These are phyloP conservation scores for Holotrichia oblita DNA, from an alignment of 1,140 invertebrate species.

Conservation along the genomic window DNA sequence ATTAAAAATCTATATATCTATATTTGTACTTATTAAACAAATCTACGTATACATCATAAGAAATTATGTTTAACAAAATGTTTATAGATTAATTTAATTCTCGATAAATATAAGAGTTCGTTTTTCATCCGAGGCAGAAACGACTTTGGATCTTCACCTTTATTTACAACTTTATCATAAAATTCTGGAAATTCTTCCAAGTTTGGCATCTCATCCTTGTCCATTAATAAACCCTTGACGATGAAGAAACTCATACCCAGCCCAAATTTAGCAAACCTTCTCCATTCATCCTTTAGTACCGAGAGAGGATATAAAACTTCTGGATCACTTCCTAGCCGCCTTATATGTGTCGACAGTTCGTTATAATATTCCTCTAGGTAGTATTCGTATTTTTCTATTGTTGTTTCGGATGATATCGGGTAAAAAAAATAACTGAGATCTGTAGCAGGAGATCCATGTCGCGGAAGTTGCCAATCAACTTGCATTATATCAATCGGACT, in stretches of 20 bases:
- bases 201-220: not conserved
- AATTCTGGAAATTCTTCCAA: not conserved
- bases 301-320: conserved; percentile 61
- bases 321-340: conserved; percentile 59
- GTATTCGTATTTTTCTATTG: conserved; percentile 61
- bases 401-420: conserved; percentile 61
- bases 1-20: too few species aligned
- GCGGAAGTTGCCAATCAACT: conserved; percentile 67
- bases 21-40: too few species aligned
- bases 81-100: not conserved
- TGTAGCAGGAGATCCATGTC: conserved; percentile 66
- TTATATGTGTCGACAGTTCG: conserved; percentile 60
- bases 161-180: not conserved
- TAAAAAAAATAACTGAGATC: conserved; percentile 69
- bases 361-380: conserved; percentile 66
- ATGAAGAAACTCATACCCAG: conserved; percentile 4
- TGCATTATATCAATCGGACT: conserved; percentile 60
- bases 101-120: not conserved
- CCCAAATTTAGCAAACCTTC: not conserved
- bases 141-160: too few species aligned
- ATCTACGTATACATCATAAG: not conserved
- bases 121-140: not conserved
- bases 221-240: not conserved
- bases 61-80: conserved; percentile 35
- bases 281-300: not conserved